Evolutionary conservation across 2,797 vertebrate genomes (phyloP), one percentile per base, ranked within the genome.

Genomic region (Megaceryle alcyon): DNA sequence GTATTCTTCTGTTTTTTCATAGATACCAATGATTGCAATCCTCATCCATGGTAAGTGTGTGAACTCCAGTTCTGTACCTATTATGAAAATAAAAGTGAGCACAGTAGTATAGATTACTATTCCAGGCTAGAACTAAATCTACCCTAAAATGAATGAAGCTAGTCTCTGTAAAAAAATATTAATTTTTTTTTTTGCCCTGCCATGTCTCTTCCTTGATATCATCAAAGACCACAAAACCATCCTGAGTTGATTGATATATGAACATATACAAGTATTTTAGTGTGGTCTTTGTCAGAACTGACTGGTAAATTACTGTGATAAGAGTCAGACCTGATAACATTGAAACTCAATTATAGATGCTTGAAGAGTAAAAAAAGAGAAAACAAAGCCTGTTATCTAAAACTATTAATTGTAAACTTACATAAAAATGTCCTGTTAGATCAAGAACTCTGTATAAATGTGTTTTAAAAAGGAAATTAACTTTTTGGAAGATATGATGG

Each of bases 11-110:
- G 26, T 2, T 29, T 95, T 71, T 93, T 80, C 84, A 31, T 86
- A 99, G 99, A 99, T 87, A 98, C 98, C 37, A 98, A 99, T 31
- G 99, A 99, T 97, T 99, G 99, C 95, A 99, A 98, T 82, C 99
- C 99, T 51, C 98, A 99, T 91, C 99, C 99, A 7, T 99, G 99
- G 99, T 99, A 97, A 99, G 99, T 97, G 68, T 53, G 13, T 0
- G 0, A 71, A 41, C 20, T 63, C 25, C n/a, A 56, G 12, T 83
- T 77, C 51, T 83, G 11, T 72, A n/a, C 16, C n/a, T 72, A 1
- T 26, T 66, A 16, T 76, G 68, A 51, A 85, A 83, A 71, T 23
- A 82, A 49, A 46, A 63, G 3, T 17, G 10, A 90, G 10, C n/a
- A 28, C 10, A 33, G 10, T 57, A 78, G 68, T 68, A 63, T 0